phyloP scores from a whole-genome alignment of 2,113 vertebrate genomes.

The Periophthalmus modestus region DNA sequence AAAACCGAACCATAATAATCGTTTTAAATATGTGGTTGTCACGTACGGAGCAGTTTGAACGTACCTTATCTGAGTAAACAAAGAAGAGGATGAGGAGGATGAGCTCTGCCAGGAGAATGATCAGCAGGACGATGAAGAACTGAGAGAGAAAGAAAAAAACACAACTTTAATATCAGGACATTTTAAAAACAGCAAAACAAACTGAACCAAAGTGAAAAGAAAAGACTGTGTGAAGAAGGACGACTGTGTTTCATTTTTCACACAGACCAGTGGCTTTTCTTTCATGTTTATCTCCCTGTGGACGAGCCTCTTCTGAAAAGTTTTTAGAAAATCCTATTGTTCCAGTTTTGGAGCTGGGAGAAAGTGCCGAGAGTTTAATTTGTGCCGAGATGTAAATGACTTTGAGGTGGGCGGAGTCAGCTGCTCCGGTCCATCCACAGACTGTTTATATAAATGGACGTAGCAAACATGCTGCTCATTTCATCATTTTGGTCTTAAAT shows the following conservation, averaged over 20 bases:
- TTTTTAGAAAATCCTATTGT: conserved; percentile 51
- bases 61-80: conserved; percentile 97
- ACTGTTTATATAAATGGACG: too few species aligned
- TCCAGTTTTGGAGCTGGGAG: conserved; percentile 40
- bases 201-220: not conserved
- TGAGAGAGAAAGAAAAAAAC: conserved; percentile 70
- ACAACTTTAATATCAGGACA: not conserved
- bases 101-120: conserved; percentile 93
- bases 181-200: conserved; percentile 15
- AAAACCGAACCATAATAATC: not conserved
- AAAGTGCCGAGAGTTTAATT: conserved; percentile 27
- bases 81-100: conserved; percentile 96
- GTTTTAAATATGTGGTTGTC: not conserved
- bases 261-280: conserved; percentile 37
- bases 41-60: conserved; percentile 24
- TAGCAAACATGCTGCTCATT: too few species aligned
- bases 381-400: conserved; percentile 36
- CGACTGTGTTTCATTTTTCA: too few species aligned
- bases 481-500: too few species aligned
- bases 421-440: conserved; percentile 23
- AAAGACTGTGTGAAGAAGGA: too few species aligned
- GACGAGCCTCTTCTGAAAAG: too few species aligned
- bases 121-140: conserved; percentile 97
- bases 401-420: conserved; percentile 44
- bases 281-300: too few species aligned